phyloP scores from a whole-genome alignment of 1,140 invertebrate genomes.

The Zeugodacus cucurbitae region DNA sequence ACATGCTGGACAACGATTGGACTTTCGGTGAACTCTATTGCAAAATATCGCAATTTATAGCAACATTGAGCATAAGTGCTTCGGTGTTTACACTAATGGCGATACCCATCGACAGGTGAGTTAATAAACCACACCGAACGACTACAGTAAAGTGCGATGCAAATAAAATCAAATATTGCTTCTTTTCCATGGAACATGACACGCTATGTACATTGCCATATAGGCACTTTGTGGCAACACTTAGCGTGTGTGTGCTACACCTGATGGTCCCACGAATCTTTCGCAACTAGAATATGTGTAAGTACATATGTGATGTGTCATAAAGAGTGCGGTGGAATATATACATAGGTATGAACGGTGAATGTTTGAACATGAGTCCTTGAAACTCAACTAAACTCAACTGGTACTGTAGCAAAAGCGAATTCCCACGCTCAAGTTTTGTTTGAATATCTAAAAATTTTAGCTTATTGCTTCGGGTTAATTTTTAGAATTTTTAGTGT shows the following conservation, averaged over 20 bases:
- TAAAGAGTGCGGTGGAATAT: too few species aligned
- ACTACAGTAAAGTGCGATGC: not conserved
- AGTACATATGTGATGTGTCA: slow-evolving; percentile 68
- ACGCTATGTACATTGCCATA: not conserved
- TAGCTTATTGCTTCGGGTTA: too few species aligned
- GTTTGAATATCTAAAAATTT: too few species aligned
- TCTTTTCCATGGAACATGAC: not conserved
- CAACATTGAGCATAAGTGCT: slow-evolving; percentile 89
- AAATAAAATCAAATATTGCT: not conserved
- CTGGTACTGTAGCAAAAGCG: too few species aligned
- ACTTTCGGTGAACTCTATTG: slow-evolving; percentile 93
- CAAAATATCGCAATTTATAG: slow-evolving; percentile 93
- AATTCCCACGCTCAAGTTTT: too few species aligned
- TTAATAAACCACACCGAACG: not conserved
- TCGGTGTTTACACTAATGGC: slow-evolving; percentile 97
- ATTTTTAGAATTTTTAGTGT: too few species aligned
- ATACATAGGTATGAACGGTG: not conserved
- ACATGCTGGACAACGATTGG: slow-evolving; percentile 93
- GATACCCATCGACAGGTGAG: slow-evolving; percentile 95
- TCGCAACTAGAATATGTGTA: slow-evolving; percentile 83
- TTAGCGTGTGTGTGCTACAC: slow-evolving; percentile 79
- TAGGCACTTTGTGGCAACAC: not conserved
- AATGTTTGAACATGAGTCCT: too few species aligned
- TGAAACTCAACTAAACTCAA: too few species aligned
- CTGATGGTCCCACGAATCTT: slow-evolving; percentile 77